phyloP scores from a whole-genome alignment of 1,140 invertebrate species.

The Drosophila albomicans region DNA sequence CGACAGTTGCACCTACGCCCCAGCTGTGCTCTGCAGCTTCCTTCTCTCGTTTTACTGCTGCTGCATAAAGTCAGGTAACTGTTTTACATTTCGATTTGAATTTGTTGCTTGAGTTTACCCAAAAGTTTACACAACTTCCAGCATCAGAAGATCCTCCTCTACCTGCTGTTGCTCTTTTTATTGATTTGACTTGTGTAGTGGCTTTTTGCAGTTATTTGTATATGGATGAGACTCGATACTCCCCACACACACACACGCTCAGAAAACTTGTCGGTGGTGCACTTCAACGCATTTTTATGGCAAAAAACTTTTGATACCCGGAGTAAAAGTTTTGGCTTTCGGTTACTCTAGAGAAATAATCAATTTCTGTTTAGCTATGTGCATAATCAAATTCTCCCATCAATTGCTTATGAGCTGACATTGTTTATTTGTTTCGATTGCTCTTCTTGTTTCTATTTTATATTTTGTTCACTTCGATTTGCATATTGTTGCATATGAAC shows the following conservation, averaged over 20 bases:
- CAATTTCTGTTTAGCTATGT: slow-evolving; percentile 54
- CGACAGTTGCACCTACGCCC: slow-evolving; percentile 45
- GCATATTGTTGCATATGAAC: slow-evolving; percentile 51
- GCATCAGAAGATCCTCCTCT: neutral
- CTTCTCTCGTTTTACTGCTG: neutral
- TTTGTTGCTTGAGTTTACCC: slow-evolving; percentile 19
- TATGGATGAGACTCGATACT: slow-evolving; percentile 8
- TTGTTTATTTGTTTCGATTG: slow-evolving; percentile 10
- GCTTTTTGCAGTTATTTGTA: slow-evolving; percentile 48
- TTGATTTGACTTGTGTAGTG: slow-evolving; percentile 56
- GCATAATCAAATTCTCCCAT: slow-evolving; percentile 50
- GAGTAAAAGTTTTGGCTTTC: slow-evolving; percentile 31
- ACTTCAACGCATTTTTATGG: slow-evolving; percentile 44
- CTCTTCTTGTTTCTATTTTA: slow-evolving; percentile 40
- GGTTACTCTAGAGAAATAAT: slow-evolving; percentile 57
- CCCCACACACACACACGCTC: neutral
- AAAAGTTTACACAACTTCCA: slow-evolving; percentile 51
- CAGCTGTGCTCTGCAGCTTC: neutral
- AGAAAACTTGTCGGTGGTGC: neutral
- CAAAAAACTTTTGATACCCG: slow-evolving; percentile 15
- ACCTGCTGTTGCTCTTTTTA: slow-evolving; percentile 56
- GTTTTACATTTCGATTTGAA: slow-evolving; percentile 54
- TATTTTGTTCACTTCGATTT: slow-evolving; percentile 23
- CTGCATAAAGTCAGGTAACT: slow-evolving; percentile 43
- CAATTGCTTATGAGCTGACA: slow-evolving; percentile 22